Conservation (phyloP, 2,113 vertebrate genomes). For the Lichenostomus cassidix region DNA sequence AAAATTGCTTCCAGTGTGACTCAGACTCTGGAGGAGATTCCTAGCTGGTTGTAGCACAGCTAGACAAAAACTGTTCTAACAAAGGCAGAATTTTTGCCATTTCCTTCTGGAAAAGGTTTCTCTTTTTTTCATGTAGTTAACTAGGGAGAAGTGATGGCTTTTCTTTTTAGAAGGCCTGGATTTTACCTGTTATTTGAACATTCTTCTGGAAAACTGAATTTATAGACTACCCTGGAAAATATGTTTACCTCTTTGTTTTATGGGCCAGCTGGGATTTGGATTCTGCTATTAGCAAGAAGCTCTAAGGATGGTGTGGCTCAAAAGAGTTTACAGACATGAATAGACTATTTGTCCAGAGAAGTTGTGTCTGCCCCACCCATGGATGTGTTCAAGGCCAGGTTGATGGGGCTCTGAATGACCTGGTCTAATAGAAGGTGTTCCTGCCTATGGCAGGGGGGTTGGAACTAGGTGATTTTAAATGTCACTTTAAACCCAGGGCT, state of each 20-base stretch:
- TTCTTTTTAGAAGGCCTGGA: neutral
- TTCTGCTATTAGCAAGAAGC: neutral
- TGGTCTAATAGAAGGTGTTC: neutral
- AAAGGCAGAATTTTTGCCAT: neutral
- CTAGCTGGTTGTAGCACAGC: neutral
- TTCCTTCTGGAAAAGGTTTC: neutral
- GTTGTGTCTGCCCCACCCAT: neutral
- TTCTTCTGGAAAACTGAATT: neutral
- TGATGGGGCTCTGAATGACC: neutral
- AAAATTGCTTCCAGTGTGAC: neutral
- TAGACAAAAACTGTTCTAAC: neutral
- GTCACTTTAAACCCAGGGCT: neutral
- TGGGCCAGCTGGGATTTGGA: neutral
- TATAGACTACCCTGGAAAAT: neutral
- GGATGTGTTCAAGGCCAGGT: neutral
- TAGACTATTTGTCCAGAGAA: neutral
- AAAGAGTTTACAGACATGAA: neutral
- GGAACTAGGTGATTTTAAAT: neutral
- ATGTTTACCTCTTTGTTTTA: neutral
- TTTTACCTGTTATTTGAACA: neutral
- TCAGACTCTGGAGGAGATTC: neutral
- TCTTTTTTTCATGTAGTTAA: neutral
- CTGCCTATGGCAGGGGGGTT: neutral
- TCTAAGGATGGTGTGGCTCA: neutral
- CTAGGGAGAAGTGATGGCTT: neutral